Evolutionary conservation across 1,140 invertebrate species (phyloP), one percentile per base, ranked within the genome.

Genomic region (Drosophila cardini): DNA sequence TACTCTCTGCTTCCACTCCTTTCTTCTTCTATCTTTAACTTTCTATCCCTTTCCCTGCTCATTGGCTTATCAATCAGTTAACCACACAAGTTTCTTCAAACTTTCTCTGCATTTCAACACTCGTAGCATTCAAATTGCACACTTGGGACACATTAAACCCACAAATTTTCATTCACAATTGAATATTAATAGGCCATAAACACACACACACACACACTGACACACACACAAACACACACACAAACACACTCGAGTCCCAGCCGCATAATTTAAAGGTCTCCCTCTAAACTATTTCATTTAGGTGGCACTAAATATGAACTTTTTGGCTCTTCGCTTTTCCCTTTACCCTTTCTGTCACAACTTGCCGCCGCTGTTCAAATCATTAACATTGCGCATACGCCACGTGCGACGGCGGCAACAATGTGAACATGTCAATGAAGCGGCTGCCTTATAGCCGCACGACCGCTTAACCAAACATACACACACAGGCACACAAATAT

Each of bases 121-220:
- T 46, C 32, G 4, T 43, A 11, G 30, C 30, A 42, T 38, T 50
- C 26, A 46, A 61, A 60, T 57, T 69, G 64, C 64, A 13, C 71
- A 48, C 57, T 50, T 34, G 71, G 64, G 64, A 69, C 15, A 11
- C 40, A 73, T 60, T 11, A 15, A 45, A 15, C 56, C 46, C 64
- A 61, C 48, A 58, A 68, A 68, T 72, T 52, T 67, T 63, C 40
- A 42, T 58, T 63, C 69, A 48, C 73, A 72, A 79, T 76, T 79
- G 76, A 72, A 76, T 72, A 79, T 79, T 79, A 76, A 79, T 79
- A 67, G 74, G 43, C 68, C 63, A 68, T 79, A 79, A 79, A 63
- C 57, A 58, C 43, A 43, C 32, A n/a, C 64, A 36, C 58, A 34
- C 43, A 42, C 18, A 57, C 13, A 46, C 52, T 42, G 10, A 55